Percentiles rank a stretch among this genome's conserved stretches.
Conservation (phyloP, 2,888 invertebrate genomes). For the Gymnosoma rotundatum region DNA sequence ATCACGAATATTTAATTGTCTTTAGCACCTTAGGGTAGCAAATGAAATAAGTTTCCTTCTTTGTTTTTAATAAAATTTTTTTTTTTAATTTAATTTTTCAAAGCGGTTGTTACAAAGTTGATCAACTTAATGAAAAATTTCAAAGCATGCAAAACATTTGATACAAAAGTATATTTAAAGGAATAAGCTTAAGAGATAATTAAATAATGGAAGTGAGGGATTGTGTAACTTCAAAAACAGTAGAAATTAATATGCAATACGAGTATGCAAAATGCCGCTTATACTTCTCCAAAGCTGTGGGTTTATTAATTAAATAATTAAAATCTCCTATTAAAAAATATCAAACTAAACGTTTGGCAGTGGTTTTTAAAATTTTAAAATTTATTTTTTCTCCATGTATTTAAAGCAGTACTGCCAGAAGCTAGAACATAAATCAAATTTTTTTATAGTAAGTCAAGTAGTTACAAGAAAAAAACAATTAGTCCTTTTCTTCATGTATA, state of each 20-base stretch:
- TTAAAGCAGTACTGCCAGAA: no score
- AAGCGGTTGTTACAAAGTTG: background rate
- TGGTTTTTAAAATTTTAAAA: no score
- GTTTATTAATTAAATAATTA: no score
- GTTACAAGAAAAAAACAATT: no score
- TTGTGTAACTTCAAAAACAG: background rate
- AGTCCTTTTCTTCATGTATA: no score
- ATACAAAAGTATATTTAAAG: background rate
- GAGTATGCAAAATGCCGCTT: no score
- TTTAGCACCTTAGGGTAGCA: slow-evolving; percentile 81
- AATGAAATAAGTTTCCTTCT: slow-evolving; percentile 70
- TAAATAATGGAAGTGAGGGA: background rate
- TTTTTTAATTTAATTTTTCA: background rate
- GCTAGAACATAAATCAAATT: no score
- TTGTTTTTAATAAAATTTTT: slow-evolving; percentile 2
- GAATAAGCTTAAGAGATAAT: background rate
- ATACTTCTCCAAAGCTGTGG: no score
- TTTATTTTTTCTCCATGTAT: no score
- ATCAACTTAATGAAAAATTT: background rate
- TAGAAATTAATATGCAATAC: background rate
- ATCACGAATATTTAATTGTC: slow-evolving; percentile 83
- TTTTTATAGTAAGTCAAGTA: no score
- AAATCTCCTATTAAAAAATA: no score
- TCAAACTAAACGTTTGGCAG: no score
- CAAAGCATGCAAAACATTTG: background rate